Evolutionary conservation across 2,888 invertebrate genomes (phyloP), one percentile per base, ranked within the genome.

Genomic region (Incurvaria masculella): DNA sequence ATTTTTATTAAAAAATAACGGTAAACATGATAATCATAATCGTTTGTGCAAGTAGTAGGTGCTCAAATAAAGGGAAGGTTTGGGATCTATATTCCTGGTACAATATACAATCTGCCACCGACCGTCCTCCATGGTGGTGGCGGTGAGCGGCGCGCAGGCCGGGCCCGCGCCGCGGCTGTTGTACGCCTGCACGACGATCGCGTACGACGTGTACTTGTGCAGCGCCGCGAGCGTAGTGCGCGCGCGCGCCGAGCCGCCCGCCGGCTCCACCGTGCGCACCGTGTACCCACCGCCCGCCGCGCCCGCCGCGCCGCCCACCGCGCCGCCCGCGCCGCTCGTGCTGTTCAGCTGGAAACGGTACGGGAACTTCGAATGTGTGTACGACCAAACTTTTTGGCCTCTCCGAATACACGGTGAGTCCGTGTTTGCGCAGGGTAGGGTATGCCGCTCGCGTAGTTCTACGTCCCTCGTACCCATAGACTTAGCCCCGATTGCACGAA

Each of bases 111-210:
- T 42, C 33, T 16, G n/a, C 23, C 19, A 59, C 75, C 75, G 65
- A 89, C 89, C 88, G 71, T 92, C 92, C 79, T 93, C 92, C 72
- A 89, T 81, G 47, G 92, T 93, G 58, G 88, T 85, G 4, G 89
- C 85, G 44, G 87, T 85, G 43, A 90, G 85, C 33, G 91, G 88
- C 49, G 89, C 87, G 39, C 90, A 91, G 11, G 89, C 86, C 2
- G 93, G 93, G 0, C 93, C 93, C 42, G 91, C 88, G 20, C 93
- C 93, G 59, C 91, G 82, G 60, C 89, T 91, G 57, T 93, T 93
- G 63, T 91, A 93, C 20, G 92, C 91, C 69, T 92, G 91, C 2
- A 92, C 90, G 42, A 92, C 87, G 21, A 92, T 86, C 56, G 87
- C 88, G 61, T 93, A 93, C 5, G 85, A 84, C 1, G 91, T 87